Evolutionary conservation across 2,888 invertebrate species (phyloP).

Genomic region (Drosophila longiperda): DNA sequence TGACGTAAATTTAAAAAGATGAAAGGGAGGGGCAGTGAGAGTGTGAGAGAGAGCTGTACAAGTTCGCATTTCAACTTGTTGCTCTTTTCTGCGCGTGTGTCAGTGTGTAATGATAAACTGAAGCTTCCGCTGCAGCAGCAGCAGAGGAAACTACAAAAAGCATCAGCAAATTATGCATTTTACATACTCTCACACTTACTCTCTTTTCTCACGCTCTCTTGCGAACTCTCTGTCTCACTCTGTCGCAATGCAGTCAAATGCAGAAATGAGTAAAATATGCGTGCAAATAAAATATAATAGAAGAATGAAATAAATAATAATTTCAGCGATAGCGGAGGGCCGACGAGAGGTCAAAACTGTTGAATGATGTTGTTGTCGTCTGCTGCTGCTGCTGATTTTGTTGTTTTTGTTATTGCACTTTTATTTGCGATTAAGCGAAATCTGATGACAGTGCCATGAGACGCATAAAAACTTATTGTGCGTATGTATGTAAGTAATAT

Average conservation of each 20-base stretch:
- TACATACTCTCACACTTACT: constrained; percentile 31
- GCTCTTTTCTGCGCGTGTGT: constrained; percentile 15
- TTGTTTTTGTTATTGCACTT: constrained; percentile 52
- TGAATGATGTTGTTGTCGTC: constrained; percentile 40
- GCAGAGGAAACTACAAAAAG: constrained; percentile 59
- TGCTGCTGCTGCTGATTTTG: constrained; percentile 16
- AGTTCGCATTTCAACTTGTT: constrained; percentile 49
- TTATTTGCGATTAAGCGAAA: constrained; percentile 73
- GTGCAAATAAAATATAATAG: constrained; percentile 64
- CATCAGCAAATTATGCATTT: constrained; percentile 42
- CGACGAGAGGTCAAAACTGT: constrained; percentile 68
- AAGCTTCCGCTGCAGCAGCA: constrained; percentile 53
- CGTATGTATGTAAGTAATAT: constrained; percentile 2
- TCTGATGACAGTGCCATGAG: constrained; percentile 59
- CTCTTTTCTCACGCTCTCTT: constrained; percentile 16
- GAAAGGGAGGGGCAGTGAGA: constrained; percentile 3
- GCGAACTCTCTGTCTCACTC: constrained; percentile 15
- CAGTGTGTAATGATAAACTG: constrained; percentile 50
- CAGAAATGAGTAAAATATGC: constrained; percentile 43
- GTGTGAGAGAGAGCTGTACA: not conserved
- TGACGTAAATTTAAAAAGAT: constrained; percentile 6
- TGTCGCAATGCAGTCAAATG: constrained; percentile 41
- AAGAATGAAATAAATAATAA: constrained; percentile 52
- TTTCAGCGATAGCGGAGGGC: constrained; percentile 59
- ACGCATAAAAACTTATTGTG: constrained; percentile 38